Base-by-base conservation (phyloP, 1,140 invertebrate species). In the Aphaenogaster floridana region DNA sequence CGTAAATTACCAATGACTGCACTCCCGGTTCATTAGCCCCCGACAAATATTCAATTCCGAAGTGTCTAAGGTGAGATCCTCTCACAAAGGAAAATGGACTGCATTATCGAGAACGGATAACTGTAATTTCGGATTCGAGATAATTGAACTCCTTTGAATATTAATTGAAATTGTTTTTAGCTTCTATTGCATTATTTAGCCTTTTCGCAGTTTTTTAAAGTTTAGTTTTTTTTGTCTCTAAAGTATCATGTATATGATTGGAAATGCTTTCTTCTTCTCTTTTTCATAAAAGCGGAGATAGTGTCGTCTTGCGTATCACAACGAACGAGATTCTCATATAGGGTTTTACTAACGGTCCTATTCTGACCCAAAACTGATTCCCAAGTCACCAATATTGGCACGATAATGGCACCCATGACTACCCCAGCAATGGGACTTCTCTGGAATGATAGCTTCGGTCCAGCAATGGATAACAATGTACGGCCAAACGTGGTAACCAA, bases 1-100 rank as follows among this genome's bases (percentile, higher is more conserved):
- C 54, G 54, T 84, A 84, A 84, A 84, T 84, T 84, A 84, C 42
- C 54, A 74, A 84, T 84, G 80, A 84, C 54, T 84, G 80, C 17
- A 74, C 39, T 74, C 54, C 57, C 54, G 28, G 21, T 84, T 84
- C 68, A 63, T 61, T 83, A 74, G 71, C 69, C 39, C 15, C 52
- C 42, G 80, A 76, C 69, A 76, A 84, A 74, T 76, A 84, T 84
- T 84, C 45, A 84, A 84, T 76, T 74, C 52, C 52, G 52, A 83
- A 83, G 39, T 83, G 50, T 72, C 80, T 80, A 52, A 69, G 54
- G 34, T n/a, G 42, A 54, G 42, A 76, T 50, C 42, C 68, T 72
- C 80, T 39, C 59, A 76, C 79, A 72, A 81, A 61, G 54, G 52
- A 48, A 45, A 57, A 36, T 34, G 39, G 28, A 36, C 50, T 68